Evolutionary conservation across 1,140 invertebrate genomes (phyloP).

Genomic region (Macrobrachium rosenbergii): DNA sequence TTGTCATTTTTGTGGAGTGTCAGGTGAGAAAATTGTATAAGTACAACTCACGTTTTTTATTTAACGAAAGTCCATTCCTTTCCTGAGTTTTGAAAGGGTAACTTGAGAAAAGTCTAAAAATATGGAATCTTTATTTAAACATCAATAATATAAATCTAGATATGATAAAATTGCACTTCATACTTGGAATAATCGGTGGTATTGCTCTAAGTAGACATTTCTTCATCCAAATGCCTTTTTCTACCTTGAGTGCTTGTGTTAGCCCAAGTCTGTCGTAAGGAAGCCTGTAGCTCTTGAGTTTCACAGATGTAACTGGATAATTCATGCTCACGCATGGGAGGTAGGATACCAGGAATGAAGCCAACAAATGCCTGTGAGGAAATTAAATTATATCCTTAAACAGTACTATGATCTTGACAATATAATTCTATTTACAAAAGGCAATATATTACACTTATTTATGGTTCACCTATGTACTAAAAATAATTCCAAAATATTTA

Average conservation of each 20-base stretch:
- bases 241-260: constrained; percentile 37
- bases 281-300: constrained; percentile 48
- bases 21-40: no score
- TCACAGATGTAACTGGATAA: constrained; percentile 38
- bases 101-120: no score
- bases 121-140: constrained; percentile 3
- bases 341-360: constrained; percentile 51
- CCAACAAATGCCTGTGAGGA: constrained; percentile 42
- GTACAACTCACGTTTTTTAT: neutral
- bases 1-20: neutral
- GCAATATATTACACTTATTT: no score
- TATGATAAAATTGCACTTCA: constrained; percentile 42
- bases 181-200: constrained; percentile 12
- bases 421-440: no score
- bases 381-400: neutral
- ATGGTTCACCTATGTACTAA: no score
- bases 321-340: constrained; percentile 55
- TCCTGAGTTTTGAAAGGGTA: no score
- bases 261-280: constrained; percentile 48
- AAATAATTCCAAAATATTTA: no score
- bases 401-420: no score
- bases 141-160: constrained; percentile 22
- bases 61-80: neutral
- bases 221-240: constrained; percentile 47
- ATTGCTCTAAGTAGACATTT: constrained; percentile 31